Conservation (phyloP, 1,140 invertebrate species). For the Drosophila pachea region DNA sequence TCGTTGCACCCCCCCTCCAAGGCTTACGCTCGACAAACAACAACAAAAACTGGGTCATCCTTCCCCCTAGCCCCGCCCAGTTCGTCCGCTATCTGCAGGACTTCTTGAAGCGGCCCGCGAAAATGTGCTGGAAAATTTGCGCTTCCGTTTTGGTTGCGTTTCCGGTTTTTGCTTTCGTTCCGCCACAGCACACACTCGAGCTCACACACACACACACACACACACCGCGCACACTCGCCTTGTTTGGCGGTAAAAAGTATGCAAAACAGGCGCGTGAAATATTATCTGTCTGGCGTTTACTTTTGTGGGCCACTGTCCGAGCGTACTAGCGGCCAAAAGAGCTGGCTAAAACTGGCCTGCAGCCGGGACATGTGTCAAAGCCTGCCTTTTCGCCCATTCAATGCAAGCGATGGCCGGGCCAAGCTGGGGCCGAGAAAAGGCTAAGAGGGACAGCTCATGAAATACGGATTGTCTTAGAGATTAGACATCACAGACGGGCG, state of each 20-base stretch:
- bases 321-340: too few species aligned
- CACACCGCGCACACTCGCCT: not conserved
- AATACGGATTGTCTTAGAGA: constrained; percentile 38
- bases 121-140: constrained; percentile 78
- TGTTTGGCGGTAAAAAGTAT: constrained; percentile 43
- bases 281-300: constrained; percentile 70
- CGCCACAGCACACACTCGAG: constrained; percentile 22
- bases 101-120: constrained; percentile 34
- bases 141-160: constrained; percentile 77
- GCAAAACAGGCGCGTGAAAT: constrained; percentile 74
- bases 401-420: too few species aligned
- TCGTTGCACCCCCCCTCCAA: constrained; percentile 28
- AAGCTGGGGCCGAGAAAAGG: too few species aligned
- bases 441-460: too few species aligned
- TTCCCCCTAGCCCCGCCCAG: not conserved
- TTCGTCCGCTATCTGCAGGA: not conserved
- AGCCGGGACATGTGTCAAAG: constrained; percentile 71
- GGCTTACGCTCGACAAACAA: constrained; percentile 16
- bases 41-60: constrained; percentile 32
- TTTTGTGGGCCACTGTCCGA: constrained; percentile 43
- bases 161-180: constrained; percentile 71
- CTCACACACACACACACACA: constrained; percentile 20
- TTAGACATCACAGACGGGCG: not conserved
- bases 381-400: constrained; percentile 36
- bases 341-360: constrained; percentile 16